These are phyloP conservation scores for Drosophila differens DNA, from an alignment of 2,888 invertebrate species.

Conservation along the genomic window DNA sequence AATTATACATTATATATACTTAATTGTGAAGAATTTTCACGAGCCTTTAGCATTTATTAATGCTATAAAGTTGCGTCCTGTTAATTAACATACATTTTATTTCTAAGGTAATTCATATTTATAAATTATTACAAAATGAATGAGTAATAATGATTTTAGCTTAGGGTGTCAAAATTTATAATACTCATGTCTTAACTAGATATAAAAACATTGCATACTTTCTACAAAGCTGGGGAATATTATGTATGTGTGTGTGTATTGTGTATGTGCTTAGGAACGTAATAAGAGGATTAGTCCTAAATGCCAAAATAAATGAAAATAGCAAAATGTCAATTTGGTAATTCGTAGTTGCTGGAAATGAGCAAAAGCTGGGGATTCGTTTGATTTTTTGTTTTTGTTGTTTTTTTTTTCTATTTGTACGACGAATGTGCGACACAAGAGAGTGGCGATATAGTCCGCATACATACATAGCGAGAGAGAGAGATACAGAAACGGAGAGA, in stretches of 20 bases:
- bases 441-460: background rate
- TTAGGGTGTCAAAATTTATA: background rate
- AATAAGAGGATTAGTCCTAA: slow-evolving; percentile 33
- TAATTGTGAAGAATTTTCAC: background rate
- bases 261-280: slow-evolving; percentile 15
- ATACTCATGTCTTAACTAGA: background rate
- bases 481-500: background rate
- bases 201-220: slow-evolving; percentile 23
- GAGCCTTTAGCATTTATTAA: background rate
- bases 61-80: background rate
- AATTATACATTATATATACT: background rate
- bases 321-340: slow-evolving; percentile 21
- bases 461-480: background rate
- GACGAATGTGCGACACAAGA: slow-evolving; percentile 5
- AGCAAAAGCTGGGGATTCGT: background rate
- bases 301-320: slow-evolving; percentile 17
- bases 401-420: background rate
- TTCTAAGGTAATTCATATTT: background rate
- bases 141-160: background rate
- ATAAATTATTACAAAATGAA: background rate
- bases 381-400: background rate
- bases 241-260: background rate
- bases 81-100: background rate
- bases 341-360: slow-evolving; percentile 14
- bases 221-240: background rate